Percentiles rank a stretch among this genome's conserved stretches.
These are phyloP conservation scores for Drosophila anceps DNA, from an alignment of 2,888 invertebrate species.

Conservation along the genomic window DNA sequence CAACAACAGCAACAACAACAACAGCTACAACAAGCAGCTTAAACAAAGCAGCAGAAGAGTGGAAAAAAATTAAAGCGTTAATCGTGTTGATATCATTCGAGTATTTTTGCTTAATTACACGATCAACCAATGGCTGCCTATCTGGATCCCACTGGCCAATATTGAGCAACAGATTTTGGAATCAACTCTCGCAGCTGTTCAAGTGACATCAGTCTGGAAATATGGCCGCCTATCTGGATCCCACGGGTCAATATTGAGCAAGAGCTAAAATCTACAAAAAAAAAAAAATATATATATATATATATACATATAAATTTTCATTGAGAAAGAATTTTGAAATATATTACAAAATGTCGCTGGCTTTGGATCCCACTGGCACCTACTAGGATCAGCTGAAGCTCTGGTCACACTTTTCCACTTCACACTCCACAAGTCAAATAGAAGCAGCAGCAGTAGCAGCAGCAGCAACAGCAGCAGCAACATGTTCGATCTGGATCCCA, in stretches of 20 bases:
- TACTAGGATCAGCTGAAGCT: conserved; percentile 63
- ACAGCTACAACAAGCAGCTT: conserved; percentile 51
- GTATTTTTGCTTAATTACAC: conserved; percentile 67
- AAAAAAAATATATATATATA: background rate
- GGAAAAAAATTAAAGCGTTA: conserved; percentile 22
- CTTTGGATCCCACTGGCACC: conserved; percentile 85
- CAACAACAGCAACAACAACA: conserved; percentile 62
- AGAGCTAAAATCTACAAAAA: background rate
- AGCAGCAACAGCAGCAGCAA: conserved; percentile 32
- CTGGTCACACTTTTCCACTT: background rate
- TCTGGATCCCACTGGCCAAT: conserved; percentile 85
- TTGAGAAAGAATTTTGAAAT: background rate
- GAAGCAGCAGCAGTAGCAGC: background rate
- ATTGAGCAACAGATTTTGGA: conserved; percentile 57
- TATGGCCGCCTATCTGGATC: conserved; percentile 84
- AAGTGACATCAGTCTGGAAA: conserved; percentile 27
- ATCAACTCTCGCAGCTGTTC: background rate
- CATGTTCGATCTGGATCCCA: conserved; percentile 83
- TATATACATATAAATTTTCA: background rate
- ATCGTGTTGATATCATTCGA: conserved; percentile 63
- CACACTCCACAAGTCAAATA: background rate
- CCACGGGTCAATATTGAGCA: conserved; percentile 84
- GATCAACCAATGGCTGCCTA: conserved; percentile 79
- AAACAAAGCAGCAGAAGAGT: conserved; percentile 70
- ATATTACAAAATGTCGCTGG: conserved; percentile 77